Percentiles rank a stretch among this genome's conserved stretches.
Conservation (phyloP, 2,797 vertebrate species). For the Cottoperca gobio region DNA sequence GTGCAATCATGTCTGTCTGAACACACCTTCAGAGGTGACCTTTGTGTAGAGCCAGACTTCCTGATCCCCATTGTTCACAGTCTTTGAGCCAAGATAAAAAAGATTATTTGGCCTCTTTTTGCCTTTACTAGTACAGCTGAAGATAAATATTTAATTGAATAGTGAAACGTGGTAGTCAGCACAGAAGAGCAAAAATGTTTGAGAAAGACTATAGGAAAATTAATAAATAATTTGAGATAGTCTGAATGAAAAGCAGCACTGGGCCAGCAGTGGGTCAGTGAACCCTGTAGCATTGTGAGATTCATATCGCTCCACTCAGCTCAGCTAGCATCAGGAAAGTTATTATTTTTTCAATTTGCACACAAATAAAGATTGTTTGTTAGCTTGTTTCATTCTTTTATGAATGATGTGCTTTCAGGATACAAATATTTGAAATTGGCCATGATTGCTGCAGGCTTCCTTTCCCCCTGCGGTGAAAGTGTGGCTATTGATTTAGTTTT, state of each 20-base stretch:
- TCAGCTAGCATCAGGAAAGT: background rate
- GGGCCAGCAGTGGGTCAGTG: background rate
- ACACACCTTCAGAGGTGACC: background rate
- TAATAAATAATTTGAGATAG: background rate
- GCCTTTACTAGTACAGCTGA: no score
- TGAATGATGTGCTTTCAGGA: slow-evolving; percentile 10
- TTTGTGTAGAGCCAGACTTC: background rate
- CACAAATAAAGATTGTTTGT: slow-evolving; percentile 17
- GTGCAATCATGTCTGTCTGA: no score
- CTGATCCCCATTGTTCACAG: background rate
- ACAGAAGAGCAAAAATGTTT: background rate
- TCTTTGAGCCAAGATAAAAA: background rate
- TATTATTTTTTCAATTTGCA: slow-evolving; percentile 15
- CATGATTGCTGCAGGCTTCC: slow-evolving; percentile 8
- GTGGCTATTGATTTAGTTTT: slow-evolving; percentile 27
- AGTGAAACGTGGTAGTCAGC: background rate
- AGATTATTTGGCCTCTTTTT: no score
- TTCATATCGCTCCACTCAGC: background rate
- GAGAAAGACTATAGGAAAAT: background rate
- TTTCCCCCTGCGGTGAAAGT: background rate
- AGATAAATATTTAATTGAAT: background rate
- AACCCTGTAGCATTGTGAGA: background rate
- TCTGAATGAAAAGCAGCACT: background rate
- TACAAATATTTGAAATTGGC: slow-evolving; percentile 38
- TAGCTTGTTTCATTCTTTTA: background rate